Evolutionary conservation across 2,797 vertebrate species (phyloP).

Genomic region (Buceros bicornis): DNA sequence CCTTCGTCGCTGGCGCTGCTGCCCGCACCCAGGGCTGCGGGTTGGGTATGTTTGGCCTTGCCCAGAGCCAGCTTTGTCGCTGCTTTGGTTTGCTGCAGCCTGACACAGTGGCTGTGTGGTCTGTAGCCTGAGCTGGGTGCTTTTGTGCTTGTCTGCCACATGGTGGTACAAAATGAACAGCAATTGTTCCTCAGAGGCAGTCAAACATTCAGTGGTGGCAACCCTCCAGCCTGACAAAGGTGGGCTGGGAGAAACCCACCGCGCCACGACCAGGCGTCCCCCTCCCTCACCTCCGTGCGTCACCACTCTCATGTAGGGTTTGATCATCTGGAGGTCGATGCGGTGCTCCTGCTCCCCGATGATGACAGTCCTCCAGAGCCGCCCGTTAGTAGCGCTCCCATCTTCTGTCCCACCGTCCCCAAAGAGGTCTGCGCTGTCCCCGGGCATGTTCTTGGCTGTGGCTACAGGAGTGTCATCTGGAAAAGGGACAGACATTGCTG

Average conservation of each 20-base stretch:
- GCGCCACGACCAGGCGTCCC: not conserved
- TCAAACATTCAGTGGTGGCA: not conserved
- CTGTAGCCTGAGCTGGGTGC: not conserved
- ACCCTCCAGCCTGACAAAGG: not conserved
- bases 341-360: conserved; percentile 97
- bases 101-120: fast-evolving
- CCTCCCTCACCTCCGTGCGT: conserved; percentile 90
- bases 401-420: conserved; percentile 83
- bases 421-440: conserved; percentile 81
- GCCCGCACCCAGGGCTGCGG: not conserved
- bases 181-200: not conserved
- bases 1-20: not conserved
- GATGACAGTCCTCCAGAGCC: conserved; percentile 95
- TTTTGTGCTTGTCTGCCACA: not conserved
- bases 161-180: fast-evolving
- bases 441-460: conserved; percentile 90
- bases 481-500: not conserved
- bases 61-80: not conserved
- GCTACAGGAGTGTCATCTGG: conserved; percentile 95
- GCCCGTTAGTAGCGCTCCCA: conserved; percentile 83
- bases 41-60: fast-evolving
- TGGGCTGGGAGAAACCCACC: fast-evolving
- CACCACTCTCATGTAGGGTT: conserved; percentile 94
- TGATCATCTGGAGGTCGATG: conserved; percentile 97
- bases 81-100: fast-evolving